Base-by-base conservation (phyloP, 2,888 invertebrate species). In the Agrilus biguttatus region DNA sequence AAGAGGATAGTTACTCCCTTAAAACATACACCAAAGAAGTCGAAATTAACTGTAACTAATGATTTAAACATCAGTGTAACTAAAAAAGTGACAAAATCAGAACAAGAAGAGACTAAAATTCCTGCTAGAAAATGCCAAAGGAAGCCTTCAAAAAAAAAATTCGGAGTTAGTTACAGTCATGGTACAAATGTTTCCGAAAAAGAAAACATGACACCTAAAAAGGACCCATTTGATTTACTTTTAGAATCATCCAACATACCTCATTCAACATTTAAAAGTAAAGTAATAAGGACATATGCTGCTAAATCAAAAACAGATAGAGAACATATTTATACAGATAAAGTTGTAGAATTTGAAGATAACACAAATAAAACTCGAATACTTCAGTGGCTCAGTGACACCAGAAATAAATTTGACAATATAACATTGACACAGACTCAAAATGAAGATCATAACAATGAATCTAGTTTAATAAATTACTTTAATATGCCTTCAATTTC, bases 321-420 rank as follows among this genome's bases (percentile, higher is more conserved):
- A 43, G 36, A 33, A 17, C 32, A 14, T 34, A 10, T 37, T 13
- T 33, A 21, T 17, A 33, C 21, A 32, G 44, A 50, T 41, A 49
- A 47, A 39, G 41, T 52, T 13, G 34, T 50, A 8, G 43, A 52
- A 14, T 55, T 57, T 45, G 41, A 52, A 13, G 49, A 55, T 40
- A 33, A 47, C 36, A 33, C 42, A 8, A 53, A 48, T 36, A 53
- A 48, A 42, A 33, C 41, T 8, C 45, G 44, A 8, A 51, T 55
- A 17, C 33, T 55, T 7, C 35, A 51, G 28, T 61, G 60, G 60
- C 45, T 60, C 33, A 50, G 53, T 34, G 54, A 59, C 42, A 54
- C 44, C 17, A 48, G 49, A 36, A 55, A 59, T 41, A 49, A 45
- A 43, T 57, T 58, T 42, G 56, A 57, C 38, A 47, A 50, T 38